These are phyloP conservation scores for Zalophus californianus DNA, from an alignment of 2,797 vertebrate species.

Conservation along the genomic window DNA sequence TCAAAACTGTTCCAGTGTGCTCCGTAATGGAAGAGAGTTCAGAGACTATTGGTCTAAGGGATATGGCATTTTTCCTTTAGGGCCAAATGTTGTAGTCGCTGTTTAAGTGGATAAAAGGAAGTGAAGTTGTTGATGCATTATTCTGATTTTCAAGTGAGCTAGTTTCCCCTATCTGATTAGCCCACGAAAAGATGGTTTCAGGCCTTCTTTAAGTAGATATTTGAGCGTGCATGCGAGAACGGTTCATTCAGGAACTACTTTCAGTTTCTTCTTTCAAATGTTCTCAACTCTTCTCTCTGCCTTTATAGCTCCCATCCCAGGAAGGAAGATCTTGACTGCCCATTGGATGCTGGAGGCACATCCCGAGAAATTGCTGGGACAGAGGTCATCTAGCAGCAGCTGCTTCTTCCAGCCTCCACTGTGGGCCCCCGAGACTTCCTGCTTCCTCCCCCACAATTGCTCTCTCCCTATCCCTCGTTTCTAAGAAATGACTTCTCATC, in stretches of 20 bases:
- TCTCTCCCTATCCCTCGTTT: background rate
- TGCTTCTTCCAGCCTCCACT: background rate
- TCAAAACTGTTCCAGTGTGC: background rate
- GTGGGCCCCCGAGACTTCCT: background rate
- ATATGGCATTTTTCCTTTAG: slow-evolving; percentile 9
- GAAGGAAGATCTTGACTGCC: background rate
- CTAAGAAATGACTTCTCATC: background rate
- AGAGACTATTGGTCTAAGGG: background rate
- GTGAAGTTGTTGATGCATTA: background rate
- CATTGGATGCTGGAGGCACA: background rate
- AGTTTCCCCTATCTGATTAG: slow-evolving; percentile 41
- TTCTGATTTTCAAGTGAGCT: slow-evolving; percentile 24
- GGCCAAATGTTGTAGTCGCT: slow-evolving; percentile 1
- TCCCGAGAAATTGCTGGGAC: background rate
- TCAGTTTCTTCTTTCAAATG: background rate
- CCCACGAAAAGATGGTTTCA: slow-evolving; percentile 33
- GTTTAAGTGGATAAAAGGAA: slow-evolving; percentile 35
- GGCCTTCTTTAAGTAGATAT: background rate
- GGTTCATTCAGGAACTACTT: background rate
- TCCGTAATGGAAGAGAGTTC: background rate
- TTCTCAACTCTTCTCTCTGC: background rate
- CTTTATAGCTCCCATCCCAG: background rate
- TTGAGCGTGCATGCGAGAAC: background rate
- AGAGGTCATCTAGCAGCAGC: background rate
- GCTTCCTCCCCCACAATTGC: background rate